Percentiles rank a stretch among this genome's conserved stretches.
Evolutionary conservation across 2,797 vertebrate species (phyloP).

Genomic region (Chelidonichthys spinosus): DNA sequence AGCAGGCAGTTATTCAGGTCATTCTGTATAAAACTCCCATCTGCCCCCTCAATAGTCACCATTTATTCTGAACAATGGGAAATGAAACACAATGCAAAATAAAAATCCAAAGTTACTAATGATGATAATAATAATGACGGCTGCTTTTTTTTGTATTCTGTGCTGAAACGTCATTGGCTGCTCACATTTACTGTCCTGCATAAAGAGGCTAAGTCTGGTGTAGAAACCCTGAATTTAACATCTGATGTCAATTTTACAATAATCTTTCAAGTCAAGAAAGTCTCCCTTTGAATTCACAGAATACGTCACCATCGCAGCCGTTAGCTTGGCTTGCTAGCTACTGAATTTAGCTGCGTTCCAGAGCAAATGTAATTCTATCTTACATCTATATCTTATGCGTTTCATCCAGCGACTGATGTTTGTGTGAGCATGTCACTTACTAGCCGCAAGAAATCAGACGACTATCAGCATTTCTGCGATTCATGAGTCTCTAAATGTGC

Average conservation of each 20-base stretch:
- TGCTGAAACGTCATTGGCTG: neutral
- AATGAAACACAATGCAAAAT: no score
- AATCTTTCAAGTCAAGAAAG: no score
- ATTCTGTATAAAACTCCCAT: neutral
- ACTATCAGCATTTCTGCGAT: neutral
- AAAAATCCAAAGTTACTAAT: neutral
- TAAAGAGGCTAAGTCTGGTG: neutral
- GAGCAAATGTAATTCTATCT: no score
- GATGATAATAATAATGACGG: neutral
- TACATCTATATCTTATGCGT: no score
- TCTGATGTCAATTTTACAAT: no score
- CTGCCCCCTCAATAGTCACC: neutral
- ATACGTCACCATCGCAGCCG: no score
- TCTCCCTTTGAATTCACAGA: no score
- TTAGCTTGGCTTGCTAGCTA: no score
- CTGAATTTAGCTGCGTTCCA: no score
- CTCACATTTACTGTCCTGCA: neutral
- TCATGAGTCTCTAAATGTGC: conserved; percentile 5
- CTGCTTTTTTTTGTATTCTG: conserved; percentile 1
- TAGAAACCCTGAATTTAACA: no score
- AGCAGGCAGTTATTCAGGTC: neutral
- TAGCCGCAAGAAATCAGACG: neutral
- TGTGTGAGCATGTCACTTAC: no score
- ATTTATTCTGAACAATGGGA: neutral
- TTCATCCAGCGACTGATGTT: no score